Base-by-base conservation (phyloP, 92 coral and sea anemone species). In the Parazoanthus atlanticus region DNA sequence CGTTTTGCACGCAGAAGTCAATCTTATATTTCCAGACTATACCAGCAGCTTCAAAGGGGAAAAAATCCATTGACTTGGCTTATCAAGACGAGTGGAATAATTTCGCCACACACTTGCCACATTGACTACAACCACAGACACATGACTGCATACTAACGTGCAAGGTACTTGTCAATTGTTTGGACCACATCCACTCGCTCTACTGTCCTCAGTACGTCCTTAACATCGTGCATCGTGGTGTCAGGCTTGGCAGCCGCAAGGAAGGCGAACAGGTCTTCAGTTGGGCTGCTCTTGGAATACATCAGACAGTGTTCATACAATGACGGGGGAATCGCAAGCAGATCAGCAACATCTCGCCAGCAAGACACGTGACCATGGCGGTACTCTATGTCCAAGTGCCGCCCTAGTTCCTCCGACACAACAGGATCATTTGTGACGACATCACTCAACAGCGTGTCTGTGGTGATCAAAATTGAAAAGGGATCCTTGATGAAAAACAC, bases 301-400 rank as follows among this genome's bases (percentile, higher is more conserved):
- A 89, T 76, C 31, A 84, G 52, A 85, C 96, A 95, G 78, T 93
- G 90, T 36, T 93, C 92, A 49, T 91, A 93, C 3, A 89, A 89
- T 40, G 91, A 92, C 10, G 90, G 91, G 13, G 98, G 94, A 23
- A 95, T 91, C 25, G 90, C 98, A n/a, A 95, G 88, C 67, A 95
- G 86, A 33, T 93, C 90, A 1, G 96, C 98, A 84, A 95, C 89
- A 88, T 95, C 98, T 64, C 94, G 92, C 98, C 98, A 95, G 86
- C 96, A 91, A 0, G 98, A 92, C 19, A 95, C 90, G 41, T 89
- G 90, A 30, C 98, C 96, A 89, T 92, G 82, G 6, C 91, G 98
- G 93, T 95, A 93, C 52, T 95, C 98, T 15, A 93, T 95, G 89
- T 95, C 96, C 88, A 95, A 89, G 77, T 93, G 92, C 29, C 70